Evolutionary conservation across 2,888 invertebrate species (phyloP).

Genomic region (Drosophila aldrichi): DNA sequence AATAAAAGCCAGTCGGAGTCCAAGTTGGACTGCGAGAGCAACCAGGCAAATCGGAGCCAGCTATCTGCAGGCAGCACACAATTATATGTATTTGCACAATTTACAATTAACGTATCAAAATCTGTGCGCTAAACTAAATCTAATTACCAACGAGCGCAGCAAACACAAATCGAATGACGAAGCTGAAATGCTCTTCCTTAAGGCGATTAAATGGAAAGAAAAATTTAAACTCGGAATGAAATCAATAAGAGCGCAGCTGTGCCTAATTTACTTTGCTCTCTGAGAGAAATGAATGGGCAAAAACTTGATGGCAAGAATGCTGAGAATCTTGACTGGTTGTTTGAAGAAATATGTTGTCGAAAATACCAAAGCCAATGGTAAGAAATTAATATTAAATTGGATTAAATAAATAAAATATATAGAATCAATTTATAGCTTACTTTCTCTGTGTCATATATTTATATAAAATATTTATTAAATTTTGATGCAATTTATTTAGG

Average conservation of each 20-base stretch:
- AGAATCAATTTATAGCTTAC: background rate
- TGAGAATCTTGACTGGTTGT: background rate
- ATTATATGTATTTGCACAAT: constrained; percentile 77
- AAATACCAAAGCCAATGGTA: too few species aligned
- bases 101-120: constrained; percentile 80
- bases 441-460: too few species aligned
- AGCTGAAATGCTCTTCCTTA: constrained; percentile 40
- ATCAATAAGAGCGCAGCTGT: background rate
- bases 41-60: constrained; percentile 64
- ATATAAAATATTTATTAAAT: too few species aligned
- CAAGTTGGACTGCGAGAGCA: constrained; percentile 23
- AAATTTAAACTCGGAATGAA: background rate
- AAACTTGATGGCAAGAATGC: background rate
- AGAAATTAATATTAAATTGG: background rate
- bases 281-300: background rate
- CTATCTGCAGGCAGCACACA: constrained; percentile 53
- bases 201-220: background rate
- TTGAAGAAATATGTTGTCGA: background rate
- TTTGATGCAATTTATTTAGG: too few species aligned
- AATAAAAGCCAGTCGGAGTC: constrained; percentile 11
- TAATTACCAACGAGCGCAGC: constrained; percentile 61
- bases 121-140: constrained; percentile 75
- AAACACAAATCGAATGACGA: constrained; percentile 25
- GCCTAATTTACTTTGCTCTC: background rate
- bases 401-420: background rate